Percentiles rank a stretch among this genome's conserved stretches.
phyloP scores from a whole-genome alignment of 2,797 vertebrate species.

The Leucoraja ocellata region DNA sequence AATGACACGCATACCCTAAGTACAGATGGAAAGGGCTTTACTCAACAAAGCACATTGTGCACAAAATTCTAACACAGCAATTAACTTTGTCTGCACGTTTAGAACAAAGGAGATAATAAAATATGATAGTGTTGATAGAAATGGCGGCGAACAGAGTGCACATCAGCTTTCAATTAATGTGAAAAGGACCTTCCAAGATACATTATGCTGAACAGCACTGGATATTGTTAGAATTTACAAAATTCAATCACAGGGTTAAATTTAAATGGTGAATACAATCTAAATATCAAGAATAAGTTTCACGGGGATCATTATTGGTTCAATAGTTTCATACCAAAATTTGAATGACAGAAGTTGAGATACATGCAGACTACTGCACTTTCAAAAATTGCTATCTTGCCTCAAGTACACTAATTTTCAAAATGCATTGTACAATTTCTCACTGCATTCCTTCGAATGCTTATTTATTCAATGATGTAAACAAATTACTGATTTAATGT shows the following conservation, averaged over 20 bases:
- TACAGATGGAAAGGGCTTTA: conserved; percentile 1
- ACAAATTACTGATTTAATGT: conserved; percentile 11
- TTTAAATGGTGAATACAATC: neutral
- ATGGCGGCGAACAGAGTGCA: neutral
- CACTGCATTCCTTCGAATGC: neutral
- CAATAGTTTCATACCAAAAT: conserved; percentile 7
- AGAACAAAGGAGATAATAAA: conserved; percentile 29
- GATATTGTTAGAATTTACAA: neutral
- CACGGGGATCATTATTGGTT: neutral
- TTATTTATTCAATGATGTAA: conserved; percentile 17
- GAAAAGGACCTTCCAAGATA: neutral
- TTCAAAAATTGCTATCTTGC: neutral
- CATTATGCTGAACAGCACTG: neutral
- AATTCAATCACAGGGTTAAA: neutral
- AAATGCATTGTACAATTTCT: neutral
- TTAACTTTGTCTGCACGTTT: neutral
- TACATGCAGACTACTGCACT: neutral
- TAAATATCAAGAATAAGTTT: neutral
- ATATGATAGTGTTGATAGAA: conserved; percentile 18
- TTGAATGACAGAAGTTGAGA: conserved; percentile 7
- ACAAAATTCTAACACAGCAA: conserved; percentile 25
- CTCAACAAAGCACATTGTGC: neutral
- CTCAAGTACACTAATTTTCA: conserved; percentile 8
- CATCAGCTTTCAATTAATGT: conserved; percentile 32
- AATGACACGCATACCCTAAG: conserved; percentile 5